Percentiles rank a stretch among this genome's conserved stretches.
These are phyloP conservation scores for Tribolium castaneum DNA, from an alignment of 1,140 invertebrate genomes.

Conservation along the genomic window DNA sequence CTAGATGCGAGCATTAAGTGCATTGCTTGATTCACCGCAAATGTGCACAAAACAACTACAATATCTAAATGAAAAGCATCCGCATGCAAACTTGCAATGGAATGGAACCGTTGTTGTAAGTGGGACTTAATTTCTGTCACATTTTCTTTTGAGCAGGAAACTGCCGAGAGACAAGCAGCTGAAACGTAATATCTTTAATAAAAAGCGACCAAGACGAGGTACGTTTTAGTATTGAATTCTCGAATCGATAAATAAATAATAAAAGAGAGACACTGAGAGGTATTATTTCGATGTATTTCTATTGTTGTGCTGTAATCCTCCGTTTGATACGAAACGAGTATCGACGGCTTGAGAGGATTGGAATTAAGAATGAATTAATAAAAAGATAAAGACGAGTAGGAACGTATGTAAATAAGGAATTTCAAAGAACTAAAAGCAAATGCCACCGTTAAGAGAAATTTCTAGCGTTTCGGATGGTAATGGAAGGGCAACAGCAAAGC, in stretches of 20 bases:
- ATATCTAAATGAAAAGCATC: not conserved
- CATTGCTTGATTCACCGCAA: not conserved
- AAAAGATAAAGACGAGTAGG: not conserved
- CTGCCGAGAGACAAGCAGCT: not conserved
- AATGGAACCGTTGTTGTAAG: not conserved
- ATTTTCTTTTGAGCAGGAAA: not conserved
- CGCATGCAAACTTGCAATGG: not conserved
- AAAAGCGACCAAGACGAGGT: not conserved
- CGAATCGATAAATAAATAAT: constrained; percentile 14
- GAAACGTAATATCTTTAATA: constrained; percentile 11
- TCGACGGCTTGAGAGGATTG: not conserved
- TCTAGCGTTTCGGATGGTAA: not conserved
- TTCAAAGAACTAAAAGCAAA: not conserved
- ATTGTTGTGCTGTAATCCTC: not conserved
- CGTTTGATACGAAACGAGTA: not conserved
- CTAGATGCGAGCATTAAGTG: not conserved
- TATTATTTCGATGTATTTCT: not conserved
- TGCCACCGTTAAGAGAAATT: not conserved
- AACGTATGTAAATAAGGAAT: not conserved
- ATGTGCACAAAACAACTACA: not conserved
- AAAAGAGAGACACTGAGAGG: not conserved
- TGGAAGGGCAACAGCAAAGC: not conserved
- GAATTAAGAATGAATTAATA: not conserved
- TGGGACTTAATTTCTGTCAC: constrained; percentile 7
- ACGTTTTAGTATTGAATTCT: not conserved